phyloP scores from a whole-genome alignment of 2,797 vertebrate species.

The Lithobates pipiens region DNA sequence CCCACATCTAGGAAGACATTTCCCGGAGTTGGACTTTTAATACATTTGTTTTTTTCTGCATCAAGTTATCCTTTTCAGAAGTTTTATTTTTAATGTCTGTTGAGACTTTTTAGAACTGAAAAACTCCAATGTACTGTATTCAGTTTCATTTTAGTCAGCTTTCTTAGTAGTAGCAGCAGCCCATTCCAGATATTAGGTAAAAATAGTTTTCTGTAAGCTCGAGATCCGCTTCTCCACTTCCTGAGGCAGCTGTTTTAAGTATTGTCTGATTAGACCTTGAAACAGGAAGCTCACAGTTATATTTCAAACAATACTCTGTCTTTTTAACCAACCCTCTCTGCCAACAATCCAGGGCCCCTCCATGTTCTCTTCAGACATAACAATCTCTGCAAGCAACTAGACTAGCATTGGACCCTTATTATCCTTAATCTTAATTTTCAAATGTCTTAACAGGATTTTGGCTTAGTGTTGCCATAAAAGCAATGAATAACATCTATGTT shows the following conservation, averaged over 20 bases:
- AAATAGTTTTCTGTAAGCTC: constrained; percentile 14
- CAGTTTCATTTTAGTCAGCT: neutral
- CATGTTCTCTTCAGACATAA: neutral
- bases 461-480: no score
- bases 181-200: neutral
- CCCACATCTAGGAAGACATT: no score
- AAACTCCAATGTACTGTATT: neutral
- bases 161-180: neutral
- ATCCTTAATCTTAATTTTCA: no score
- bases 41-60: no score
- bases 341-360: neutral
- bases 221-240: constrained; percentile 62
- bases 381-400: neutral
- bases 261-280: constrained; percentile 70
- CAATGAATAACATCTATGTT: no score
- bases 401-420: neutral
- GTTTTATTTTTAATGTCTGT: no score
- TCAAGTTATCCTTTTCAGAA: no score
- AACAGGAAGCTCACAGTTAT: constrained; percentile 65
- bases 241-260: constrained; percentile 65
- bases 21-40: no score
- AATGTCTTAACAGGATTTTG: no score
- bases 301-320: constrained; percentile 37
- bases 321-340: neutral
- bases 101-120: no score